Conservation (phyloP, 2,888 invertebrate genomes). For the Macrophya annulata region DNA sequence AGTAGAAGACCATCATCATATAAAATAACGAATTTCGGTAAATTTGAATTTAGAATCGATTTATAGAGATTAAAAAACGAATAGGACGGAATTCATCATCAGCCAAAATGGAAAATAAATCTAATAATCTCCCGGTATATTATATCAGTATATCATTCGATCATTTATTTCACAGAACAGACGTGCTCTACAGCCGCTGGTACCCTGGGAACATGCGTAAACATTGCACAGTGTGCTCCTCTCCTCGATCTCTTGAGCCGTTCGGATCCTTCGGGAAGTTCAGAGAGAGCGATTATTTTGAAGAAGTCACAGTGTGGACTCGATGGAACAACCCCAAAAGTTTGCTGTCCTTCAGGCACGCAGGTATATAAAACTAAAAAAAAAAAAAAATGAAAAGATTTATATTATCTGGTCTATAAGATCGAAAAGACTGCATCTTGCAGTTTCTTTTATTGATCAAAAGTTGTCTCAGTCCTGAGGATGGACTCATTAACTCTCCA, state of each 20-base stretch:
- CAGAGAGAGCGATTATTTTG: conserved; percentile 69
- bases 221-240: conserved; percentile 74
- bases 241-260: conserved; percentile 72
- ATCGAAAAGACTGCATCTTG: not conserved
- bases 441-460: not conserved
- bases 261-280: conserved; percentile 66
- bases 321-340: conserved; percentile 77
- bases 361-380: not conserved
- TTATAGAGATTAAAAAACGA: no score
- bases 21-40: no score
- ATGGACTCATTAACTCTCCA: no score
- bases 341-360: conserved; percentile 74
- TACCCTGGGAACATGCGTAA: conserved; percentile 75
- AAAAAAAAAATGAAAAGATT: not conserved
- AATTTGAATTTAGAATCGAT: no score
- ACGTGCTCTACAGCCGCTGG: conserved; percentile 30
- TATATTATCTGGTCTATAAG: not conserved
- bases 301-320: conserved; percentile 79
- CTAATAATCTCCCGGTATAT: no score
- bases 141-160: not conserved
- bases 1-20: no score
- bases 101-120: no score
- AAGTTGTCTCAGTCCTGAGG: no score
- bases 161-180: conserved; percentile 1
- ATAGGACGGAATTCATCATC: no score